A percentile compares a stretch with the other conserved stretches of the same genome.
Conservation (phyloP, 2,888 invertebrate species). For the Lithophane socia region DNA sequence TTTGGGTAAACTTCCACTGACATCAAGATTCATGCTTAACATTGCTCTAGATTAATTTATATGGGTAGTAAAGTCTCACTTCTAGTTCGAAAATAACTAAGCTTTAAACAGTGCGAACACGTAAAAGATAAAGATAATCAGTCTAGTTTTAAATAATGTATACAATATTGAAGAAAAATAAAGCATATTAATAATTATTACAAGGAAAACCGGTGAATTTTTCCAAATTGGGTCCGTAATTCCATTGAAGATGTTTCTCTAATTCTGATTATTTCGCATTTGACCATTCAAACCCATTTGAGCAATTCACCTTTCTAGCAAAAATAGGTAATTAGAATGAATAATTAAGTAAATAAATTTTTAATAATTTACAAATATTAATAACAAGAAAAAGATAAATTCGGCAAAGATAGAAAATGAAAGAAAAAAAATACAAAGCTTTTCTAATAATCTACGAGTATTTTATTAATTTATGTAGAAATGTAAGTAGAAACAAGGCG, state of each 20-base stretch:
- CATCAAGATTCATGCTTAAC: conserved; percentile 12
- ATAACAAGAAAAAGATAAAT: not conserved
- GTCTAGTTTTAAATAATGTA: not conserved
- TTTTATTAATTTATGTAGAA: not conserved
- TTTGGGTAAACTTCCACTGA: not conserved
- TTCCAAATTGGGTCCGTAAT: not conserved
- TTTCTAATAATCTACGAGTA: conserved; percentile 5
- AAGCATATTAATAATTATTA: too few species aligned
- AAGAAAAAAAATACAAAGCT: not conserved
- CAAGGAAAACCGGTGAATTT: not conserved
- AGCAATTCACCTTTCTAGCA: not conserved
- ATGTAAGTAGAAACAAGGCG: not conserved
- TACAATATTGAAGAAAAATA: not conserved
- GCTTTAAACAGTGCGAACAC: not conserved
- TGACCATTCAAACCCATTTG: not conserved
- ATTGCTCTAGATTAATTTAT: conserved; percentile 5
- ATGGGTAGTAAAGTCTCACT: not conserved
- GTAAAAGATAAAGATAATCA: not conserved
- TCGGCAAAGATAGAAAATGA: not conserved
- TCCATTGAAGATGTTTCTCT: not conserved
- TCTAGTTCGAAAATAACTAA: conserved; percentile 1
- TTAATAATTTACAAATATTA: not conserved
- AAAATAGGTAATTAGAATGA: not conserved
- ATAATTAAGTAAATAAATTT: not conserved
- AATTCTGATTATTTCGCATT: not conserved